Conservation (phyloP, 2,888 invertebrate genomes). For the Euplagia quadripunctaria region DNA sequence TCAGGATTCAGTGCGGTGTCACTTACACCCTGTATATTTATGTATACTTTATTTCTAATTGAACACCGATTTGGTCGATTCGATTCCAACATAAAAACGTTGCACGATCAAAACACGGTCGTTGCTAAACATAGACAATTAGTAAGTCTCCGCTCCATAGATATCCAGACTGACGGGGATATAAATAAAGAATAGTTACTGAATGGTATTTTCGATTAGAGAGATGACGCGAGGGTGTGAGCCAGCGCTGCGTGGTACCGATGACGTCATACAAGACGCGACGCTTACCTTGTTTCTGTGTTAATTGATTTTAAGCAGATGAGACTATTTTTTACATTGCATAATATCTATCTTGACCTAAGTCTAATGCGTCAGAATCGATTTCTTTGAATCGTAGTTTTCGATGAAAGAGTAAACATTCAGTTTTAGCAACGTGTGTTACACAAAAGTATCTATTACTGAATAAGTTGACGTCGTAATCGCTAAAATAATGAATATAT, state of each 20-base stretch:
- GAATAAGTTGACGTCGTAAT: too few species aligned
- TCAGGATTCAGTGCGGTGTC: too few species aligned
- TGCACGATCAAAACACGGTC: conserved; percentile 29
- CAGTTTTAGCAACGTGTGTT: too few species aligned
- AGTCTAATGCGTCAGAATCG: neutral
- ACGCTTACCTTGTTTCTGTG: conserved; percentile 34
- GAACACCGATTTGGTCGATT: too few species aligned
- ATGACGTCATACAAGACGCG: conserved; percentile 60
- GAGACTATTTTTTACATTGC: neutral
- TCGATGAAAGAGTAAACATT: too few species aligned
- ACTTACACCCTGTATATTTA: too few species aligned
- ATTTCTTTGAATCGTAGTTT: too few species aligned
- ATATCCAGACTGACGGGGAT: conserved; percentile 60
- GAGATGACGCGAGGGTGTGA: conserved; percentile 63
- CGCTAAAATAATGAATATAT: too few species aligned
- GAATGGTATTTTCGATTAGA: conserved; percentile 65
- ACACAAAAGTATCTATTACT: too few species aligned
- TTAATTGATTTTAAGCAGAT: conserved; percentile 40
- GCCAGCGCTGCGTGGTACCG: conserved; percentile 51
- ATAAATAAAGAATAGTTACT: conserved; percentile 66
- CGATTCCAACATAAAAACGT: neutral
- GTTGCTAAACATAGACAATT: conserved; percentile 56
- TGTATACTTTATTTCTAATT: too few species aligned
- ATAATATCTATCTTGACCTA: neutral
- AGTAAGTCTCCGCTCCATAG: conserved; percentile 56